phyloP scores from a whole-genome alignment of 2,888 invertebrate genomes.

The Nyleta sp. region DNA sequence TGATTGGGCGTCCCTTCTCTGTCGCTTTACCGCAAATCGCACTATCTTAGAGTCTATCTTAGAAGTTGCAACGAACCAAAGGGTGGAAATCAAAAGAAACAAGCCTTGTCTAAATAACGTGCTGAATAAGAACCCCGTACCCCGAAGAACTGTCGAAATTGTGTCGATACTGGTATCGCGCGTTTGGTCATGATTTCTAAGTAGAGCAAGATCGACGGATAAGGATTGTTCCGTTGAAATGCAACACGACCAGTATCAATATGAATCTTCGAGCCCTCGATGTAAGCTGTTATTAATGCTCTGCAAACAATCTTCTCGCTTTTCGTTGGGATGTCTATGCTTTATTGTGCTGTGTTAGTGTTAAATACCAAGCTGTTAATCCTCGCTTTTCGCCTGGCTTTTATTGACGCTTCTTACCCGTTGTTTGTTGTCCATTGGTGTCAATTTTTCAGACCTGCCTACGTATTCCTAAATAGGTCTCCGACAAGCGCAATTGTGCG shows the following conservation, averaged over 20 bases:
- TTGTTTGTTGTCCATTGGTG: slow-evolving; percentile 34
- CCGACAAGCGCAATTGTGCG: too few relatives aligned
- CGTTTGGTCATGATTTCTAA: slow-evolving; percentile 3
- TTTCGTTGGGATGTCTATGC: slow-evolving; percentile 26
- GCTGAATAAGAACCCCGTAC: slow-evolving; percentile 8
- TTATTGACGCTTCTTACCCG: slow-evolving; percentile 53
- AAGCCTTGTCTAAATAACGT: too few relatives aligned
- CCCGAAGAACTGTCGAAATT: slow-evolving; percentile 30
- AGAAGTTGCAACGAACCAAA: slow-evolving; percentile 42
- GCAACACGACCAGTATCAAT: slow-evolving; percentile 38
- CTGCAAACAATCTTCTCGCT: slow-evolving; percentile 40
- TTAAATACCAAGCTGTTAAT: slow-evolving; percentile 42
- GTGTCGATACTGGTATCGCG: slow-evolving; percentile 48
- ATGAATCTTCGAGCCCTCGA: slow-evolving; percentile 42
- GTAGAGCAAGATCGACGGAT: neutral
- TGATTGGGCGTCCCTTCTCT: slow-evolving; percentile 82
- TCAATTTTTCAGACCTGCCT: slow-evolving; percentile 20
- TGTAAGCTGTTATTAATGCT: slow-evolving; percentile 50
- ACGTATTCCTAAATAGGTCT: slow-evolving; percentile 46
- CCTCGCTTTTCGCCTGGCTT: slow-evolving; percentile 65
- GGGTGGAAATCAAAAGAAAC: slow-evolving; percentile 33
- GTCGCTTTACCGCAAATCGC: slow-evolving; percentile 79
- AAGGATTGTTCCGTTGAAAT: slow-evolving; percentile 15
- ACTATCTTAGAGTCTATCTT: slow-evolving; percentile 64
- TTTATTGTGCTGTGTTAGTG: slow-evolving; percentile 49